These are phyloP conservation scores for Drosophila leonis DNA, from an alignment of 2,888 invertebrate species.

Conservation along the genomic window DNA sequence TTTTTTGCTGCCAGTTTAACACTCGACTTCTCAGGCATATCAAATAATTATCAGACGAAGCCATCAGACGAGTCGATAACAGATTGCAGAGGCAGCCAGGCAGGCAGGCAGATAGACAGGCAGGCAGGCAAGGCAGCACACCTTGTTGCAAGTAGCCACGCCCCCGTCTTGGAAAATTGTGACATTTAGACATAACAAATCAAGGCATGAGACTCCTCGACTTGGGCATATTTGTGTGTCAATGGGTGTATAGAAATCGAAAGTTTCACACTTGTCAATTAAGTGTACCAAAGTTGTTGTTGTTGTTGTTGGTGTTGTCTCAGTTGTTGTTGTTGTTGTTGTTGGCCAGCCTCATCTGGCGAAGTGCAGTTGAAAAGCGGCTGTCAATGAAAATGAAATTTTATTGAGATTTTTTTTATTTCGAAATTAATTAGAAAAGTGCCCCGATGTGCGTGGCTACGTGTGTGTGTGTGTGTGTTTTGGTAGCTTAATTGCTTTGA, in stretches of 20 bases:
- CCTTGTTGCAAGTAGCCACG: constrained; percentile 40
- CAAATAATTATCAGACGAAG: constrained; percentile 63
- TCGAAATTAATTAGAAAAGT: constrained; percentile 79
- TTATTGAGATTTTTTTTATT: constrained; percentile 78
- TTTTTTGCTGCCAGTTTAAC: constrained; percentile 54
- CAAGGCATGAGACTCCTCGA: constrained; percentile 39
- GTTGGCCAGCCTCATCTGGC: constrained; percentile 45
- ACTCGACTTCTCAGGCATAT: constrained; percentile 49
- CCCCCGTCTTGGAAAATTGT: constrained; percentile 60
- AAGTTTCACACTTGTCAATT: constrained; percentile 81
- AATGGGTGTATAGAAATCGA: constrained; percentile 80
- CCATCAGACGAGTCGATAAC: constrained; percentile 63
- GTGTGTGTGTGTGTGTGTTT: constrained; percentile 57
- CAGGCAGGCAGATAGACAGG: constrained; percentile 13
- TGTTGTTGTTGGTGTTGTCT: constrained; percentile 33
- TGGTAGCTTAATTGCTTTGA: constrained; percentile 79
- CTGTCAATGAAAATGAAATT: constrained; percentile 82
- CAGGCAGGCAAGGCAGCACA: constrained; percentile 21
- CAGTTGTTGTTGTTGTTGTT: constrained; percentile 25
- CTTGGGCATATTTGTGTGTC: constrained; percentile 64
- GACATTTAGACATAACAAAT: constrained; percentile 80
- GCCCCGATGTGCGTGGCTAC: constrained; percentile 39
- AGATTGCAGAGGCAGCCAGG: constrained; percentile 18
- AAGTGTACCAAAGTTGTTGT: constrained; percentile 69
- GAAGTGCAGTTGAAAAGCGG: constrained; percentile 78